Evolutionary conservation across 1,140 invertebrate genomes (phyloP).

Genomic region (Danaus melanippus): DNA sequence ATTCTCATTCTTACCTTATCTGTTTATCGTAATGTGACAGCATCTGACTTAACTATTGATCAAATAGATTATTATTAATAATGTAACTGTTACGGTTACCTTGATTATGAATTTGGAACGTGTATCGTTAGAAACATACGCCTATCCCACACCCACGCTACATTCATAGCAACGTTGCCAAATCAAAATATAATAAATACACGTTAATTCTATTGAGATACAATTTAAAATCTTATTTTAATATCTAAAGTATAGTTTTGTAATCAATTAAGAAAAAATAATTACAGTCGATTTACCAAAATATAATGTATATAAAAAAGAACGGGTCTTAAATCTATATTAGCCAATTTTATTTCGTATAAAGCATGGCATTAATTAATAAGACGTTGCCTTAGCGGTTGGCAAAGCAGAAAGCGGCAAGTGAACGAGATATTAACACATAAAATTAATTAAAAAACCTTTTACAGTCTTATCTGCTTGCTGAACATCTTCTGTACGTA

Average conservation of each 20-base stretch:
- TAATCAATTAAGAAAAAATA: too few relatives aligned
- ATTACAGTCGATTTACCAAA: too few relatives aligned
- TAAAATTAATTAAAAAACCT: slow-evolving; percentile 27
- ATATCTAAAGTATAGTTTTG: too few relatives aligned
- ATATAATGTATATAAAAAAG: too few relatives aligned
- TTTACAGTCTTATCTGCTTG: slow-evolving; percentile 19
- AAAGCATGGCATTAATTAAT: slow-evolving; percentile 43
- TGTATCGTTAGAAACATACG: slow-evolving; percentile 37
- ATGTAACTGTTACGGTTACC: slow-evolving; percentile 8
- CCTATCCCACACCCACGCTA: slow-evolving; percentile 50
- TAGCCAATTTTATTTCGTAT: slow-evolving; percentile 41
- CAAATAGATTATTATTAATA: too few relatives aligned
- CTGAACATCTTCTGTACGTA: slow-evolving; percentile 4
- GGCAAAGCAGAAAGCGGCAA: slow-evolving; percentile 55
- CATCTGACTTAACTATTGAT: slow-evolving; percentile 20
- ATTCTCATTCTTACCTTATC: slow-evolving; percentile 56
- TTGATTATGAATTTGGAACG: slow-evolving; percentile 38
- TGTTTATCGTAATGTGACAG: slow-evolving; percentile 42
- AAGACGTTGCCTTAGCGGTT: slow-evolving; percentile 28
- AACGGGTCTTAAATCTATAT: neutral
- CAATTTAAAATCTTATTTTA: too few relatives aligned
- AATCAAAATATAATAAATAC: too few relatives aligned
- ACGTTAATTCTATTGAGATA: too few relatives aligned
- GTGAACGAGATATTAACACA: slow-evolving; percentile 34
- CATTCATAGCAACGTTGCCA: slow-evolving; percentile 13